Base-by-base conservation (phyloP, 2,888 invertebrate genomes). In the Netelia fuscicornis region DNA sequence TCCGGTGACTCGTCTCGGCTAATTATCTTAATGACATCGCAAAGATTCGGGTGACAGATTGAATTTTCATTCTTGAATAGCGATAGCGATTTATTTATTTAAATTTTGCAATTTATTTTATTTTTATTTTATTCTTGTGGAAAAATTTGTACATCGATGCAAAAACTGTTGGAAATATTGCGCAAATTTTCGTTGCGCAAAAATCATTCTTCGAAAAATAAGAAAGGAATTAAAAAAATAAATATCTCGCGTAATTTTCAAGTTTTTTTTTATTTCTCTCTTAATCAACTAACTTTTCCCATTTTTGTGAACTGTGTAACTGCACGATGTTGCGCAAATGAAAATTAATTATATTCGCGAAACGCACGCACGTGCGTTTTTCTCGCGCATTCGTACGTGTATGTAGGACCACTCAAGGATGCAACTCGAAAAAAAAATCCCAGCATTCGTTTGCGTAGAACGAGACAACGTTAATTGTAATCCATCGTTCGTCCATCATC, bases 381-480 rank as follows among this genome's bases (percentile, higher is more conserved):
- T 64, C 56, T 58, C 54, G 56, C 64, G 74, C 65, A 30, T 74
- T 37, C 64, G 56, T 2, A 9, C 17, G 17, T 17, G 17, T 17
- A 75, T 70, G 44, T 56, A 58, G 64, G 74, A 48, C 58, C 67
- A 20, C 72, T 81, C 81, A 85, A 81, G 78, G 78, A 83, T 83
- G 70, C 62, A 58, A 20, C 64, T 30, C 64, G 54, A 75, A 81
- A 17, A 17, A 64, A 78, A 70, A 52, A 17, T 75, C 30, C 67
- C 74, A 68, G 71, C 62, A 68, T 54, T 48, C 48, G 68, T 60
- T 23, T 64, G 68, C 52, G 52, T 30, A 54, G 62, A 54, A 58
- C 48, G 30, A 74, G 77, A 62, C 42, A 71, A 78, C 54, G 74
- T 78, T 84, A 84, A 85, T 85, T 85, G 79, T 79, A 70, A 85